These are phyloP conservation scores for Hephaestus fuliginosus DNA, from an alignment of 2,797 vertebrate species.

Conservation along the genomic window DNA sequence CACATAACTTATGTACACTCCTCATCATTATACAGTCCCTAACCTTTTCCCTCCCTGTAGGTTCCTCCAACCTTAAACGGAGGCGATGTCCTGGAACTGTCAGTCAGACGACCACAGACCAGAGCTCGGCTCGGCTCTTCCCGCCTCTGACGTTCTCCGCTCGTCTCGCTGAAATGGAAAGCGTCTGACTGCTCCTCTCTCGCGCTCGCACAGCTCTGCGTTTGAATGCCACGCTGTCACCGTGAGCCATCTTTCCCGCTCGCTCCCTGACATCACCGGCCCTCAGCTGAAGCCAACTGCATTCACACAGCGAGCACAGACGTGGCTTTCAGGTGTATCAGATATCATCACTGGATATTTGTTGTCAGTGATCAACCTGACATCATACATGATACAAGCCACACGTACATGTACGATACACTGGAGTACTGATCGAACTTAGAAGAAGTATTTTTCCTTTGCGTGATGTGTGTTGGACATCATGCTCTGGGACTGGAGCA, in stretches of 20 bases:
- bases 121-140: constrained; percentile 26
- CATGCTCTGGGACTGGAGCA: constrained; percentile 31
- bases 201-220: not conserved
- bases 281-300: not conserved
- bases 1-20: not conserved
- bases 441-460: constrained; percentile 3
- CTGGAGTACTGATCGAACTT: not conserved
- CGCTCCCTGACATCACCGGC: not conserved
- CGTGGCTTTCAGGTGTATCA: not conserved
- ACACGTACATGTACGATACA: not conserved
- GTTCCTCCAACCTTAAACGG: constrained; percentile 41
- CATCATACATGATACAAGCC: not conserved
- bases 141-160: constrained; percentile 7
- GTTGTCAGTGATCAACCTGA: not conserved
- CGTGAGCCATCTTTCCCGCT: not conserved
- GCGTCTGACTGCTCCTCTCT: constrained; percentile 17
- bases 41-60: constrained; percentile 35
- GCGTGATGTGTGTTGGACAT: constrained; percentile 36
- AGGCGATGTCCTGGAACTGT: constrained; percentile 57
- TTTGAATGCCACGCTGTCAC: constrained; percentile 23
- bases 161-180: not conserved
- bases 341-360: not conserved
- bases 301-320: not conserved
- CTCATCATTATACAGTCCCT: constrained; percentile 33
- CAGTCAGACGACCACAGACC: constrained; percentile 37